Evolutionary conservation across 1,140 invertebrate genomes (phyloP).

Genomic region (Heliconius hewitsoni): DNA sequence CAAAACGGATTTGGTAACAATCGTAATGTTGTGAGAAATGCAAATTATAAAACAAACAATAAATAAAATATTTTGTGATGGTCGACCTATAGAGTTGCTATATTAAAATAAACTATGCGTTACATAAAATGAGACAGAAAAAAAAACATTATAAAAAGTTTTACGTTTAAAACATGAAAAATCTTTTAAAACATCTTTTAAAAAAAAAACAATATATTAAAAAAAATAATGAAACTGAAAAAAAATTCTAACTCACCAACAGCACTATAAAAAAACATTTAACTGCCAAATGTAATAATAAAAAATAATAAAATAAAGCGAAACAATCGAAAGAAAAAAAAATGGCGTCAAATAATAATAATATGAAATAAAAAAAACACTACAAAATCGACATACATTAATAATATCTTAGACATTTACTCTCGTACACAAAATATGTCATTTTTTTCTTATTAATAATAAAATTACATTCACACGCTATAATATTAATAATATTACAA

Average conservation of each 20-base stretch:
- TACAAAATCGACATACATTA: conserved; percentile 58
- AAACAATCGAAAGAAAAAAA: conserved; percentile 63
- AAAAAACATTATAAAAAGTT: conserved; percentile 33
- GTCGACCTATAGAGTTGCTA: conserved; percentile 33
- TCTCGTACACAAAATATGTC: conserved; percentile 78
- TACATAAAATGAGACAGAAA: conserved; percentile 28
- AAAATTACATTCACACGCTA: conserved; percentile 37
- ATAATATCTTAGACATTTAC: conserved; percentile 45
- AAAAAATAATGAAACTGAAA: conserved; percentile 26
- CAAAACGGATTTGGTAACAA: conserved; percentile 50
- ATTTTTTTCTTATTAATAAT: conserved; percentile 57
- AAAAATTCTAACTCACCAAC: conserved; percentile 33
- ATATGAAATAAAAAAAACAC: conserved; percentile 35
- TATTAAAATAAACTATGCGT: conserved; percentile 30
- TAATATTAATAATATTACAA: conserved; percentile 15
- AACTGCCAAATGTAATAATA: conserved; percentile 64
- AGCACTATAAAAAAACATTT: conserved; percentile 41
- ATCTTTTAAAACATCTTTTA: background rate
- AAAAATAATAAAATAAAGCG: conserved; percentile 63
- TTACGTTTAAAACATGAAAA: conserved; percentile 21
- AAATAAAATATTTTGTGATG: conserved; percentile 55
- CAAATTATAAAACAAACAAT: conserved; percentile 42
- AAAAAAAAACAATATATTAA: conserved; percentile 18
- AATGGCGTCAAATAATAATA: conserved; percentile 49
- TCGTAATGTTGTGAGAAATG: conserved; percentile 32